Conservation (phyloP, 2,888 invertebrate species). For the Hirtodrosophila trivittata region DNA sequence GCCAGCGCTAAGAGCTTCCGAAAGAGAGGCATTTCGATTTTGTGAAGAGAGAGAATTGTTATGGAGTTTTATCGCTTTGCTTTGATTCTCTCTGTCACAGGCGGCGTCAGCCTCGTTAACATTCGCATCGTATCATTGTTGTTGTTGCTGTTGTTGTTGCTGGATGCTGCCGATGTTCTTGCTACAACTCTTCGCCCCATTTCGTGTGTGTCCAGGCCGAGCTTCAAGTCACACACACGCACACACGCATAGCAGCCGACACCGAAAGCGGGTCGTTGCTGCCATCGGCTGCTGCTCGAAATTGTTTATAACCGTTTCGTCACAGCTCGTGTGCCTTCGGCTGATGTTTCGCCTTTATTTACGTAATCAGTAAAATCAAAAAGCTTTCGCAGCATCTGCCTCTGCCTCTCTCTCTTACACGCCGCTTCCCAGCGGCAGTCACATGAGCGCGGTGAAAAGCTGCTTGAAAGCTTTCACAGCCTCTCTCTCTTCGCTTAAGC, state of each 20-base stretch:
- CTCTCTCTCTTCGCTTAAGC: conserved; percentile 39
- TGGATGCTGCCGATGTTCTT: conserved; percentile 7
- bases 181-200: conserved; percentile 50
- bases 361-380: conserved; percentile 77
- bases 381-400: conserved; percentile 66
- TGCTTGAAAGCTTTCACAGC: conserved; percentile 21
- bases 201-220: conserved; percentile 50
- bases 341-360: conserved; percentile 74
- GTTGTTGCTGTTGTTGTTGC: conserved; percentile 22
- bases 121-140: conserved; percentile 41
- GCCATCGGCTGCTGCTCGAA: conserved; percentile 38
- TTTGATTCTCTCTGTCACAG: conserved; percentile 10
- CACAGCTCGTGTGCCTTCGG: conserved; percentile 56
- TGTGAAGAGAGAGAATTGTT: conserved; percentile 23
- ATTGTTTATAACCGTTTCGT: conserved; percentile 71
- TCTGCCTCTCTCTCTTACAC: conserved; percentile 20
- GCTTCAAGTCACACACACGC: conserved; percentile 21
- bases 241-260: conserved; percentile 7
- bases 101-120: conserved; percentile 60
- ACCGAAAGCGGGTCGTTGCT: conserved; percentile 38
- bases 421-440: conserved; percentile 23
- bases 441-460: conserved; percentile 66
- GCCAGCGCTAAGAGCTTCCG: not conserved
- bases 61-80: conserved; percentile 9
- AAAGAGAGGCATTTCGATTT: too few species aligned